Conservation (phyloP, 2,113 vertebrate genomes). For the Macaca fascicularis region DNA sequence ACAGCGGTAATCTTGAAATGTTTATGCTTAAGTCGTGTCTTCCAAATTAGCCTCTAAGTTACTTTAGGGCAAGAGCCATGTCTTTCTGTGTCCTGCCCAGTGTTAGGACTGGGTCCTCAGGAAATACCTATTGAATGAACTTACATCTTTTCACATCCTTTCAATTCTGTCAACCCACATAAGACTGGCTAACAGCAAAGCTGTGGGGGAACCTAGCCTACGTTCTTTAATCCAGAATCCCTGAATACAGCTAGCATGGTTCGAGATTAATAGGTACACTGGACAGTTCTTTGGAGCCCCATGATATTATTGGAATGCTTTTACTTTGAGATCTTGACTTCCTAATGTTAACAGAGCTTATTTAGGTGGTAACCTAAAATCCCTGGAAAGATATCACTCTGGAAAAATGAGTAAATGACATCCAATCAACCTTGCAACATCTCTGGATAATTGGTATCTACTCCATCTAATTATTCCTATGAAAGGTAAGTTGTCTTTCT, state of each 20-base stretch:
- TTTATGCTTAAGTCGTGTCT: neutral
- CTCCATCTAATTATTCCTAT: slow-evolving; percentile 91
- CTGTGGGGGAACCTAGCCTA: neutral
- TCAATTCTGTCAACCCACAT: neutral
- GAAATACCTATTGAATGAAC: neutral
- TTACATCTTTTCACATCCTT: neutral
- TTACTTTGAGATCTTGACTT: slow-evolving; percentile 16
- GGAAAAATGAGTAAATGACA: slow-evolving; percentile 91
- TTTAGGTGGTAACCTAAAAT: neutral
- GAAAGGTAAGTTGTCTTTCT: slow-evolving; percentile 89
- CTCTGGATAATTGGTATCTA: slow-evolving; percentile 90
- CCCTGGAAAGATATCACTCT: slow-evolving; percentile 70
- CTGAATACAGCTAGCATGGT: neutral
- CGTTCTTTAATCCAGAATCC: slow-evolving; percentile 3
- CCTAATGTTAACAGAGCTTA: neutral
- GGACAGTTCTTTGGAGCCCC: neutral
- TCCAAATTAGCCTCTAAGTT: neutral
- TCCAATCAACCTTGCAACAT: slow-evolving; percentile 90
- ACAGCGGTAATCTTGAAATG: neutral
- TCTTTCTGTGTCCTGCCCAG: neutral
- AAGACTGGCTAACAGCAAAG: neutral
- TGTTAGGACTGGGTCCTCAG: neutral
- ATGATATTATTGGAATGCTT: neutral
- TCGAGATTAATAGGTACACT: neutral
- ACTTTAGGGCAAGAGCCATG: neutral